Base-by-base conservation (phyloP, 1,140 invertebrate genomes). In the Agrypnia vestita region DNA sequence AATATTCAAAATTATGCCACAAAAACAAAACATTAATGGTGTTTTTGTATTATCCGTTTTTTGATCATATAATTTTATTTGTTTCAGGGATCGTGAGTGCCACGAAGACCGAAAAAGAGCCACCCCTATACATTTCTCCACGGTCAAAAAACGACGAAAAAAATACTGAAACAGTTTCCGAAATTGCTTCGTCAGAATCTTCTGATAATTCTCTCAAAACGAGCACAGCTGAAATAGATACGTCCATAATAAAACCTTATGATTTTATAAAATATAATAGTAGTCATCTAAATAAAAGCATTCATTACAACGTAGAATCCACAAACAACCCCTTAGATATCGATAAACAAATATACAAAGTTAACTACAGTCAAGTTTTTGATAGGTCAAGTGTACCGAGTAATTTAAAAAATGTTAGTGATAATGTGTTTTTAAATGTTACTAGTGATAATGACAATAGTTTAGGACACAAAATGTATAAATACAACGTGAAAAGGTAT, bases 161-260 rank as follows among this genome's bases (percentile, higher is more conserved):
- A 79, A 82, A 44, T 64, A 46, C 56, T 4, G 59, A 46, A 56
- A 59, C 1, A 6, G 17, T 19, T n/a, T 17, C 21, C 25, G 0
- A 44, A 11, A 49, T 6, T 55, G 4, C 21, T 7, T 1, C 9
- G 49, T 15, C 78, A 62, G 61, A 67, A 49, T 43, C 13, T 7
- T 44, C 21, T 17, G 19, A 13, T 17, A 9, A 43, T 51, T 62
- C 74, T 47, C 17, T 44, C 12, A 73, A 71, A 47, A 25, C 62
- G 9, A 76, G 25, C 49, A 17, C 67, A 73, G 44, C 59, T 46
- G 53, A 79, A 46, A 72, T 77, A 76, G 64, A 79, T 77, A 82
- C 81, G 81, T 82, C 81, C 81, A 82, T 47, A 43, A 53, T 76
- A 61, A 76, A 79, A 80, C 79, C 81, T 82, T 80, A 82, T 74